Conservation (phyloP, 2,888 invertebrate species). For the Drosophila koepferae region DNA sequence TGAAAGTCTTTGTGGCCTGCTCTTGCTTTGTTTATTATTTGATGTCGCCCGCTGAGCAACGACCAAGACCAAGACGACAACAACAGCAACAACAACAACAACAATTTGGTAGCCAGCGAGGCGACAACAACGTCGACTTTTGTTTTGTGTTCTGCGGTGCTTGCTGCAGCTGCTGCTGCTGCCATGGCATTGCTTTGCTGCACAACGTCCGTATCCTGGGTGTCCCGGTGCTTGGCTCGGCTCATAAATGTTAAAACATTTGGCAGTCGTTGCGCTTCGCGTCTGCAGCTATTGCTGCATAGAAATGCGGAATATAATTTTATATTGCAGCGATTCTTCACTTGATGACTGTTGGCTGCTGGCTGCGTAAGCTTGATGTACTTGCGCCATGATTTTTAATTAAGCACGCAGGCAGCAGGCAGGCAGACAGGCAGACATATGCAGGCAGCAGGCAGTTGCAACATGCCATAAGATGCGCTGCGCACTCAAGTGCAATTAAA, state of each 20-base stretch:
- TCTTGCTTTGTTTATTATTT: constrained; percentile 34
- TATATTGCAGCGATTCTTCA: constrained; percentile 39
- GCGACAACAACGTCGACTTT: constrained; percentile 61
- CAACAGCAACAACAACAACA: constrained; percentile 9
- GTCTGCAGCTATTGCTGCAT: constrained; percentile 25
- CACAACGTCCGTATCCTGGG: constrained; percentile 43
- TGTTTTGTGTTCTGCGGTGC: constrained; percentile 30
- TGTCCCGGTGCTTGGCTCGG: constrained; percentile 35
- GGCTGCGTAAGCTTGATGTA: constrained; percentile 31
- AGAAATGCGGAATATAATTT: constrained; percentile 44
- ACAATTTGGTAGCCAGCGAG: constrained; percentile 41
- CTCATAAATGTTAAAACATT: constrained; percentile 76
- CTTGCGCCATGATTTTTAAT: constrained; percentile 67
- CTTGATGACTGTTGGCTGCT: background rate
- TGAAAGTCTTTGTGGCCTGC: background rate
- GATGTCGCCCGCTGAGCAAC: constrained; percentile 55
- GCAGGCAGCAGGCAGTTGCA: constrained; percentile 1
- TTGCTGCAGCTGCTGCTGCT: constrained; percentile 3
- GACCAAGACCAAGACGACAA: constrained; percentile 42
- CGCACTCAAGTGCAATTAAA: constrained; percentile 77
- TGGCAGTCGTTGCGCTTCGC: constrained; percentile 51
- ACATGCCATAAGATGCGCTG: constrained; percentile 46
- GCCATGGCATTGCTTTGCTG: constrained; percentile 50
- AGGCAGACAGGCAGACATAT: constrained; percentile 45
- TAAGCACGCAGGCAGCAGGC: constrained; percentile 46